Conservation (phyloP, 1,140 invertebrate genomes). For the Caenorhabditis tropicalis region DNA sequence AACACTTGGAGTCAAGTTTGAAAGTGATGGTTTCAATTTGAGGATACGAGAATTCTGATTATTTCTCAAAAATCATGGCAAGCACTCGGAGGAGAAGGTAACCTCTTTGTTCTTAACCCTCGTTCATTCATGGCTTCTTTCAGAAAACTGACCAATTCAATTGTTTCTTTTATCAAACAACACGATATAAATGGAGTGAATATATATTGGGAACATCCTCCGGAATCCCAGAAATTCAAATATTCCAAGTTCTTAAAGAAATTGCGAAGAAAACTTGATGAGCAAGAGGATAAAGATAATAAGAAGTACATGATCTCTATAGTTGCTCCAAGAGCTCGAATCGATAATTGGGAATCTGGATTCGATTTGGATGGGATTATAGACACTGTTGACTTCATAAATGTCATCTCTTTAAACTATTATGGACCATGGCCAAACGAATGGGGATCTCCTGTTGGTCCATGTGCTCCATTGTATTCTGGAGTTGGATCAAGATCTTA, state of each 20-base stretch:
- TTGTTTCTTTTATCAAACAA: neutral
- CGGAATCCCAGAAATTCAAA: neutral
- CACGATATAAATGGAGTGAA: neutral
- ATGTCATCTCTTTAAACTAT: neutral
- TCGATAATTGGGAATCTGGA: neutral
- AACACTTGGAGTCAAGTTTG: neutral
- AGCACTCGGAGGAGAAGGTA: neutral
- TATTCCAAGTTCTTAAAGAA: neutral
- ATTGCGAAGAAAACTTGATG: neutral
- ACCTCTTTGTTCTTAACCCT: neutral
- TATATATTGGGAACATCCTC: neutral
- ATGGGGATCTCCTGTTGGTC: neutral
- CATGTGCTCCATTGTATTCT: neutral
- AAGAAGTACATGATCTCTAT: neutral
- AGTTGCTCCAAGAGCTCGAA: neutral
- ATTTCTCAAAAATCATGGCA: neutral
- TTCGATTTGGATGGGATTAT: neutral
- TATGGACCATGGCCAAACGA: neutral
- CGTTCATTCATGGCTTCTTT: neutral
- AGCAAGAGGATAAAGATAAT: neutral
- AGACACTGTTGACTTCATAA: neutral
- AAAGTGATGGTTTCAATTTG: constrained; percentile 22
- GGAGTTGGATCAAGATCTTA: neutral
- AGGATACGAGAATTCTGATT: neutral
- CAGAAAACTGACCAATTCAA: neutral